These are phyloP conservation scores for Pitta sordida DNA, from an alignment of 2,113 vertebrate genomes.

Conservation along the genomic window DNA sequence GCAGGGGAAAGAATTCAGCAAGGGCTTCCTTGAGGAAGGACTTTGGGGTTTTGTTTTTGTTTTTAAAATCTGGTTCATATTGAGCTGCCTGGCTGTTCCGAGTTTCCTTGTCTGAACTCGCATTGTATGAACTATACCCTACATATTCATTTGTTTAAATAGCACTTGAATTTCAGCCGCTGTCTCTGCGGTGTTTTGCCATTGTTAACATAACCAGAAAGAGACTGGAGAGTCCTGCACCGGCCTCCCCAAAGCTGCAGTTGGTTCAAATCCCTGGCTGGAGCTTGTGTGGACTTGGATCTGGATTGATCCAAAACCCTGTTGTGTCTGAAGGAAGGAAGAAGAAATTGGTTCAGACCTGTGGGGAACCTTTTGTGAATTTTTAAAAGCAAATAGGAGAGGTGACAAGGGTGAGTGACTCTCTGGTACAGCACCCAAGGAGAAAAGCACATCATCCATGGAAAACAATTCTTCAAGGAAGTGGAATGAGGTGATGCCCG, in stretches of 20 bases:
- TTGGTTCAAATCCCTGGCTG: neutral
- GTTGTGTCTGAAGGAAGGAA: neutral
- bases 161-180: slow-evolving; percentile 29
- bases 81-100: slow-evolving; percentile 35
- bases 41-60: slow-evolving; percentile 60
- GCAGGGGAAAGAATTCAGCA: slow-evolving; percentile 36
- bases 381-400: neutral
- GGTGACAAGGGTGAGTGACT: neutral
- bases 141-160: slow-evolving; percentile 46
- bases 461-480: neutral
- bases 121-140: slow-evolving; percentile 34
- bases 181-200: neutral
- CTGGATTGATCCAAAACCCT: neutral
- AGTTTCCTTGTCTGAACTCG: slow-evolving; percentile 49
- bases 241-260: neutral
- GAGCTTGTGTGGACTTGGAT: neutral
- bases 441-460: neutral
- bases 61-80: slow-evolving; percentile 57
- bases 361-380: neutral
- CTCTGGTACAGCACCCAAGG: neutral
- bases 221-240: neutral
- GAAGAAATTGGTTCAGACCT: neutral
- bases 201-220: slow-evolving; percentile 33
- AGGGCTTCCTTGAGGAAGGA: slow-evolving; percentile 58
- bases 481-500: neutral